Percentiles rank a stretch among this genome's conserved stretches.
phyloP scores from a whole-genome alignment of 2,113 vertebrate genomes.

The Epinephelus moara region DNA sequence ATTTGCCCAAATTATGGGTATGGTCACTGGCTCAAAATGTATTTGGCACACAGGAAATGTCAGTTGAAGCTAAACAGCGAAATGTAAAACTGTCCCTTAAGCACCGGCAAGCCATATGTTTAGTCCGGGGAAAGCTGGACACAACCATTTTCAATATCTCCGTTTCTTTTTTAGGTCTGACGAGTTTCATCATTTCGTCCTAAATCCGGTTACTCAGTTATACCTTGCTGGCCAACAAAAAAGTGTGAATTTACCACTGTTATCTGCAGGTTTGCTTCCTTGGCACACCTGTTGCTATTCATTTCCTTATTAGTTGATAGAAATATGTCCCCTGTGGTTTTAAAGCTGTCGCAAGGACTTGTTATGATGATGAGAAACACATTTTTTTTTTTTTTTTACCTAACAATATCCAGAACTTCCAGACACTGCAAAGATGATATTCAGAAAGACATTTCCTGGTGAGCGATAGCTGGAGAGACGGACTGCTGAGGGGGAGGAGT shows the following conservation, averaged over 20 bases:
- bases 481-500: not conserved
- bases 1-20: slow-evolving; percentile 56
- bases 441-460: not conserved
- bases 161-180: not conserved
- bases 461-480: not conserved
- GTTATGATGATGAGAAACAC: not conserved
- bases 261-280: not conserved
- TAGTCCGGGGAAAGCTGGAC: slow-evolving; percentile 19
- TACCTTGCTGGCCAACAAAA: not conserved
- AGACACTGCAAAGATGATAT: not conserved
- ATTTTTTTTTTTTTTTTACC: not conserved
- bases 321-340: not conserved
- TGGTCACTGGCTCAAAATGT: slow-evolving; percentile 47
- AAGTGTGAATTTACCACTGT: not conserved
- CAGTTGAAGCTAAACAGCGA: slow-evolving; percentile 7
- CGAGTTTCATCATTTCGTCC: not conserved
- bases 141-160: slow-evolving; percentile 21
- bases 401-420: not conserved
- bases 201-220: no score
- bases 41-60: slow-evolving; percentile 50
- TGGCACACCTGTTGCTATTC: not conserved
- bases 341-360: not conserved
- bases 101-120: slow-evolving; percentile 5
- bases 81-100: slow-evolving; percentile 37
- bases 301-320: not conserved